phyloP scores from a whole-genome alignment of 2,888 invertebrate genomes.

The Ophioninae sp. region DNA sequence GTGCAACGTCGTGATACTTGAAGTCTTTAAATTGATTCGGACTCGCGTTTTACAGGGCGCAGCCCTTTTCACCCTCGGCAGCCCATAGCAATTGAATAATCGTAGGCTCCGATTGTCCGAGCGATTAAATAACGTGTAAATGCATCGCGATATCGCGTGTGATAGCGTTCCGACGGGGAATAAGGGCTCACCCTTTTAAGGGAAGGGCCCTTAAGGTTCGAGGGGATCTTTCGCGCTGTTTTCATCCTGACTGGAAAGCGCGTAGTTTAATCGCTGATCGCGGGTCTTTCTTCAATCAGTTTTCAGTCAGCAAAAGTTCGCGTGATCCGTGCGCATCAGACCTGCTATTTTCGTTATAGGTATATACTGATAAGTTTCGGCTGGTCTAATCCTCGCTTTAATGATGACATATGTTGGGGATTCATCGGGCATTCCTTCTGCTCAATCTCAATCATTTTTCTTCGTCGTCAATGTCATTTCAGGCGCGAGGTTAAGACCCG shows the following conservation, averaged over 20 bases:
- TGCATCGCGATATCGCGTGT: slow-evolving; percentile 52
- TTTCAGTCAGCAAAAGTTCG: slow-evolving; percentile 23
- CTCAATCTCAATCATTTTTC: slow-evolving; percentile 12
- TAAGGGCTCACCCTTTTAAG: slow-evolving; percentile 2
- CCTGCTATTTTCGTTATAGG: slow-evolving; percentile 9
- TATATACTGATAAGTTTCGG: background rate
- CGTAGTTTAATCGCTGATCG: slow-evolving; percentile 56
- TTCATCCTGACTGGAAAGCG: slow-evolving; percentile 47
- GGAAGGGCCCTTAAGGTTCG: slow-evolving; percentile 2
- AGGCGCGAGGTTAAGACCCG: no score
- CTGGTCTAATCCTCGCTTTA: slow-evolving; percentile 31
- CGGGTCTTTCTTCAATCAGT: slow-evolving; percentile 55
- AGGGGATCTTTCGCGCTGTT: slow-evolving; percentile 25
- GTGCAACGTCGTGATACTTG: no score
- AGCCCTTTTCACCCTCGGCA: no score
- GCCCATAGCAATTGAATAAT: background rate
- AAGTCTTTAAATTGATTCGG: no score
- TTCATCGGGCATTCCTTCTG: slow-evolving; percentile 5
- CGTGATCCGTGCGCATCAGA: slow-evolving; percentile 40
- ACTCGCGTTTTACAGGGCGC: no score
- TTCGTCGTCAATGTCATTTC: background rate
- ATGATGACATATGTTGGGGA: slow-evolving; percentile 45
- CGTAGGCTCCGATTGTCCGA: background rate
- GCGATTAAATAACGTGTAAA: slow-evolving; percentile 7
- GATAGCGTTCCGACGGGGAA: slow-evolving; percentile 46